Conservation (phyloP, 37 sponge, comb jelly and placozoan species). For the Ianthella basta region DNA sequence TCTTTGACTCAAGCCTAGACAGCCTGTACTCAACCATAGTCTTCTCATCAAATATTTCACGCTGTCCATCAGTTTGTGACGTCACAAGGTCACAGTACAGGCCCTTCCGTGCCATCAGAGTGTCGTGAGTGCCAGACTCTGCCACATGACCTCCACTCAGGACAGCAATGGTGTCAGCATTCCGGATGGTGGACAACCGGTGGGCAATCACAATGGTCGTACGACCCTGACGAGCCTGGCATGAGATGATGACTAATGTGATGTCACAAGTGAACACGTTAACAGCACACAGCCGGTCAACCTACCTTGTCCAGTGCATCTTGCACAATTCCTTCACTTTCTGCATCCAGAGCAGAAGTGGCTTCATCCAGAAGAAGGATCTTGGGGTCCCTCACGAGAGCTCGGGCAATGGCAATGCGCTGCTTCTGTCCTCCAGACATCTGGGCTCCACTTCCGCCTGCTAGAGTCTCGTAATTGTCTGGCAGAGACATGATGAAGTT, state of each 20-base stretch:
- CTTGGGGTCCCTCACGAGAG: constrained; percentile 69
- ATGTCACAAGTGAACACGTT: background rate
- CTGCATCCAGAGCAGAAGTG: constrained; percentile 80
- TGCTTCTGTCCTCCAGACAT: constrained; percentile 84
- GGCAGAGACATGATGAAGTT: constrained; percentile 62
- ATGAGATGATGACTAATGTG: background rate
- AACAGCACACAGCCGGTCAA: background rate
- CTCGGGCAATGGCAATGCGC: constrained; percentile 78
- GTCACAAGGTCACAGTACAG: constrained; percentile 41
- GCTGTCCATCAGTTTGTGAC: constrained; percentile 45
- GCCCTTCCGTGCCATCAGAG: constrained; percentile 42
- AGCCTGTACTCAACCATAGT: too few relatives aligned
- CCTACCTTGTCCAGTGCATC: constrained; percentile 62
- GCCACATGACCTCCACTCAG: constrained; percentile 44
- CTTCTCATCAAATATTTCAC: too few relatives aligned
- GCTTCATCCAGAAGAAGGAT: constrained; percentile 80
- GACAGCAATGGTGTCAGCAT: constrained; percentile 57
- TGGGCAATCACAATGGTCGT: constrained; percentile 69
- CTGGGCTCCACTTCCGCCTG: constrained; percentile 78
- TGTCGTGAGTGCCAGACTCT: constrained; percentile 46
- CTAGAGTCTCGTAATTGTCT: constrained; percentile 69
- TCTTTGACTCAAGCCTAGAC: too few relatives aligned
- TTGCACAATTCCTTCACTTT: constrained; percentile 76
- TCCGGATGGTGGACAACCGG: constrained; percentile 54
- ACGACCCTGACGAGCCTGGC: constrained; percentile 27